Evolutionary conservation across 2,888 invertebrate genomes (phyloP), one percentile per base, ranked within the genome.

Genomic region (Pandemis cinnamomeana): DNA sequence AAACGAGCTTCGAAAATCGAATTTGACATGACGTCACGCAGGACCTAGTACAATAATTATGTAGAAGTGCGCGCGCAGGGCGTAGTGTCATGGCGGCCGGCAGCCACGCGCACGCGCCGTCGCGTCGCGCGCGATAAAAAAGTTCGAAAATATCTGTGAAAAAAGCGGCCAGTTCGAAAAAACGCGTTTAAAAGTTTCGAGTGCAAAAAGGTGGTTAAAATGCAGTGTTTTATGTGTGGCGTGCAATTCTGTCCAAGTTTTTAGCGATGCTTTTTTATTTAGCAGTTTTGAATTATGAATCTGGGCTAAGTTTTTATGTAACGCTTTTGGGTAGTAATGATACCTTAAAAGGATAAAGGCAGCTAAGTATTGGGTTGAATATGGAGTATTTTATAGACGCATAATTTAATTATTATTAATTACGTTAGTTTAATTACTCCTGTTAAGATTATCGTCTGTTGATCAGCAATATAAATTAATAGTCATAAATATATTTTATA

Each of bases 11-110:
- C 27, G 27, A 4, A 36, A 36, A 36, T 13, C 27, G 27, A 10
- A 11, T 10, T 41, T 11, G 36, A 20, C 5, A 71, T 71, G 71
- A 75, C 75, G 75, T 76, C 76, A 62, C 51, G 60, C 82, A 89
- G 90, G 88, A 89, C 87, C 84, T 85, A 83, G 84, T 85, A 88
- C 87, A 88, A 88, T 88, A 85, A 87, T 87, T 89, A 90, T 90
- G 90, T 89, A 90, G 89, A 83, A 84, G 85, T 88, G 88, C 88
- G 89, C 87, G 84, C 88, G 90, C 89, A 82, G 81, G 79, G 81
- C 79, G 76, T 91, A 93, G 93, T 93, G 89, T 88, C 87, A 93
- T 92, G 93, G 92, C 92, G 90, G 82, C 86, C 85, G 88, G 81
- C 84, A 78, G 85, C 76, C 83, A 80, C 84, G 84, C 90, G 88